phyloP scores from a whole-genome alignment of 2,888 invertebrate species.

The Drosophila putrida region DNA sequence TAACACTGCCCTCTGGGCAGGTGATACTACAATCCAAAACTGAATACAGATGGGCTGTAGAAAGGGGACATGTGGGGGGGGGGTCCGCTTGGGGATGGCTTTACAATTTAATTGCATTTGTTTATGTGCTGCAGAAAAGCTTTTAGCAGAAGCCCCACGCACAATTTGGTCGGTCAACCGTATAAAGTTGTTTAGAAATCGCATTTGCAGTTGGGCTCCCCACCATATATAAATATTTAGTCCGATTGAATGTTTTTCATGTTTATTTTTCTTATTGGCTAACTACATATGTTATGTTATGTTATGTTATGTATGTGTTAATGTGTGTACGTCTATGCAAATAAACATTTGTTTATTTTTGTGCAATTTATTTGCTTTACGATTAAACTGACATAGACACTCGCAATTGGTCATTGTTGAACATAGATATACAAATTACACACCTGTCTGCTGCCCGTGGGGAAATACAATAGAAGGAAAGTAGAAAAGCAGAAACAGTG shows the following conservation, averaged over 20 bases:
- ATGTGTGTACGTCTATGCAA: conserved; percentile 1
- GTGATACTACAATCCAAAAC: conserved; percentile 9
- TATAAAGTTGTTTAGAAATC: conserved; percentile 20
- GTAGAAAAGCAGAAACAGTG: background rate
- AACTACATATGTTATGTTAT: too few relatives aligned
- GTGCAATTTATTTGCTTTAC: conserved; percentile 45
- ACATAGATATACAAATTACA: background rate
- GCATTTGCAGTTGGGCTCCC: background rate
- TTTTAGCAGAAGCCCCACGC: conserved; percentile 22
- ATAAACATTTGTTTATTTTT: conserved; percentile 21
- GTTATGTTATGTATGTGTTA: background rate
- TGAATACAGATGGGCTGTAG: too few relatives aligned
- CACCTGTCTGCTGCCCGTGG: conserved; percentile 2
- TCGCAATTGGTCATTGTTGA: background rate
- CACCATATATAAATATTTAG: too few relatives aligned
- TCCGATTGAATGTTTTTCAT: conserved; percentile 9
- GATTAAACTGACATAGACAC: conserved; percentile 25
- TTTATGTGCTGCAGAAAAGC: conserved; percentile 32
- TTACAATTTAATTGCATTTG: conserved; percentile 68
- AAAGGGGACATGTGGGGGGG: too few relatives aligned
- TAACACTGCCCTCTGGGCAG: conserved; percentile 13
- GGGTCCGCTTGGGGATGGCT: conserved; percentile 1
- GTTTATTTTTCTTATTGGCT: conserved; percentile 10
- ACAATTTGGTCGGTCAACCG: conserved; percentile 32
- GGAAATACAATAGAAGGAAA: background rate